Base-by-base conservation (phyloP, 2,797 vertebrate species). In the Cynodonichthys magdalenae region DNA sequence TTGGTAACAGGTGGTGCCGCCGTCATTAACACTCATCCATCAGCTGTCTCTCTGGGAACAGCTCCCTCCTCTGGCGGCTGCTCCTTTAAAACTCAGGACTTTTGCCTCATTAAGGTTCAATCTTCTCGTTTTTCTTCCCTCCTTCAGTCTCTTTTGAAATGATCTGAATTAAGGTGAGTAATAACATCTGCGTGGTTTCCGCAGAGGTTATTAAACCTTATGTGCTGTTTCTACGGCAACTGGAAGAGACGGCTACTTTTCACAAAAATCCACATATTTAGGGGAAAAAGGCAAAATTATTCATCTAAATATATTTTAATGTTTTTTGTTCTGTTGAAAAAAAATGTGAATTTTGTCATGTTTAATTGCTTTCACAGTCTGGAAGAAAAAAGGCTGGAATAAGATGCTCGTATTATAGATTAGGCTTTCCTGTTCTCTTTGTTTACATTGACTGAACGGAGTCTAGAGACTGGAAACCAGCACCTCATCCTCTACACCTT, bases 61-160 rank as follows among this genome's bases (percentile, higher is more conserved):
- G 86, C 82, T 42, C 86, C 87, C 82, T 42, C 80, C 46, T 72
- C 72, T 89, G 86, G 84, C 39, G 0, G 67, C 61, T 49, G 67
- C 61, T 51, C 20, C 14, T 5, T 31, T 6, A 51, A 36, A 27
- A 44, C 53, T n/a, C 48, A 18, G 0, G 18, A 3, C 7, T 50
- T 29, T 42, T n/a, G 19, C 12, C 48, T 11, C n/a, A 29, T 61
- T 20, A 18, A 4, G 10, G 2, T 44, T 36, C 15, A 34, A 15
- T 67, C 54, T 9, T 53, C 31, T 59, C 24, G 44, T 6, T 42
- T 55, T 71, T 24, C 3, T n/a, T 0, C 20, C 4, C 45, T 66
- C 24, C 55, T 29, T 70, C n/a, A 0, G 1, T 9, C 5, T 58
- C 34, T 47, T 47, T 62, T 47, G 15, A 57, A 52, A 62, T 24